These are phyloP conservation scores for Melinopterus prodromus DNA, from an alignment of 2,888 invertebrate species.

Conservation along the genomic window DNA sequence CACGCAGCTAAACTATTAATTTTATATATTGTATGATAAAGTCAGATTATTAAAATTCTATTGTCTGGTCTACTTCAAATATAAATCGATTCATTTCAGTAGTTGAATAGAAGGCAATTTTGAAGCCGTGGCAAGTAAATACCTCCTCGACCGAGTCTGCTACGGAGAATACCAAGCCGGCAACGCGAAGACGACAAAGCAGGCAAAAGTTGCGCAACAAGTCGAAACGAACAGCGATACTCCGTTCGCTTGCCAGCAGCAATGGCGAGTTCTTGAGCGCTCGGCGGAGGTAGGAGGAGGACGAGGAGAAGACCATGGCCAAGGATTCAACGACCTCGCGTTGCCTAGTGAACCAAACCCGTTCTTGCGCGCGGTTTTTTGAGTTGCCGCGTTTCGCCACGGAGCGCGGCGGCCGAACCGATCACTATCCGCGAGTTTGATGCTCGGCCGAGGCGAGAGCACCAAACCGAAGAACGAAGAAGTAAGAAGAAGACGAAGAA, in stretches of 20 bases:
- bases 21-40: too few species aligned
- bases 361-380: constrained; percentile 47
- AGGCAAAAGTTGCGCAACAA: constrained; percentile 41
- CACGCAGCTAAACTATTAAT: too few species aligned
- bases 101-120: too few species aligned
- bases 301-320: constrained; percentile 47
- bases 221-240: constrained; percentile 37
- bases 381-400: constrained; percentile 38
- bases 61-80: too few species aligned
- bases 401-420: background rate
- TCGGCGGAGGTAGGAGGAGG: constrained; percentile 26
- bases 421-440: constrained; percentile 29
- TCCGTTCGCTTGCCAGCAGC: constrained; percentile 41
- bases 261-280: constrained; percentile 39
- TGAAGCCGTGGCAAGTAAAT: background rate
- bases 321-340: constrained; percentile 61
- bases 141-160: background rate
- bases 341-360: constrained; percentile 62
- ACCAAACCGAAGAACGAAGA: constrained; percentile 15
- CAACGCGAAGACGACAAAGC: constrained; percentile 30
- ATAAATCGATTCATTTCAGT: too few species aligned
- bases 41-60: too few species aligned
- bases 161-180: constrained; percentile 18
- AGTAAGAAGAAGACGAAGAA: constrained; percentile 19
- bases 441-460: constrained; percentile 26